A percentile compares a stretch with the other conserved stretches of the same genome.
phyloP scores from a whole-genome alignment of 2,797 vertebrate species.

The Neosalanx taihuensis region DNA sequence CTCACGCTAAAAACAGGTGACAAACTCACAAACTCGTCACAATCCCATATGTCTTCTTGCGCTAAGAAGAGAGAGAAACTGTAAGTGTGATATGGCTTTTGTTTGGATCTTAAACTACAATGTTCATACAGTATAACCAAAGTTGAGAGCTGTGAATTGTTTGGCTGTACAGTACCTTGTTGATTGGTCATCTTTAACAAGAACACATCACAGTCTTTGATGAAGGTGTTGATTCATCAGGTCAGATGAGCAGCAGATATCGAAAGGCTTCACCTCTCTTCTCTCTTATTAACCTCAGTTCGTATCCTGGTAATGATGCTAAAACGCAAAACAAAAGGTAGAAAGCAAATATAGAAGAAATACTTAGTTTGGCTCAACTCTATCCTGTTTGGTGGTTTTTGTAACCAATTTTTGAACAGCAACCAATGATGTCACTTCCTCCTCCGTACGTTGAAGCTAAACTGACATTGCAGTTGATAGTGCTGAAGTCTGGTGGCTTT shows the following conservation, averaged over 20 bases:
- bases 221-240: background rate
- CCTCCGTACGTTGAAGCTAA: background rate
- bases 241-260: background rate
- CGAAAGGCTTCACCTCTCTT: constrained; percentile 19
- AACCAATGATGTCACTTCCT: background rate
- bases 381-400: background rate
- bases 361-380: background rate
- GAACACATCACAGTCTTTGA: background rate
- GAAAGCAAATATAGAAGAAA: too few species aligned
- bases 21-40: constrained; percentile 47
- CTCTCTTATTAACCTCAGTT: constrained; percentile 44
- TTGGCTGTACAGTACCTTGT: background rate
- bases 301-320: constrained; percentile 51
- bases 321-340: background rate
- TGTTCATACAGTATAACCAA: too few species aligned
- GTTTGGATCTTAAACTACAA: too few species aligned
- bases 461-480: too few species aligned
- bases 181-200: background rate
- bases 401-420: background rate
- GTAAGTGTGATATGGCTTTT: background rate
- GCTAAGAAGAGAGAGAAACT: background rate
- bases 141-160: too few species aligned
- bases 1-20: background rate
- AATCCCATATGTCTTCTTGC: constrained; percentile 28
- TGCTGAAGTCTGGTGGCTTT: too few species aligned